A percentile compares a stretch with the other conserved stretches of the same genome.
phyloP scores from a whole-genome alignment of 2,888 invertebrate genomes.

The Aporophyla lueneburgensis region DNA sequence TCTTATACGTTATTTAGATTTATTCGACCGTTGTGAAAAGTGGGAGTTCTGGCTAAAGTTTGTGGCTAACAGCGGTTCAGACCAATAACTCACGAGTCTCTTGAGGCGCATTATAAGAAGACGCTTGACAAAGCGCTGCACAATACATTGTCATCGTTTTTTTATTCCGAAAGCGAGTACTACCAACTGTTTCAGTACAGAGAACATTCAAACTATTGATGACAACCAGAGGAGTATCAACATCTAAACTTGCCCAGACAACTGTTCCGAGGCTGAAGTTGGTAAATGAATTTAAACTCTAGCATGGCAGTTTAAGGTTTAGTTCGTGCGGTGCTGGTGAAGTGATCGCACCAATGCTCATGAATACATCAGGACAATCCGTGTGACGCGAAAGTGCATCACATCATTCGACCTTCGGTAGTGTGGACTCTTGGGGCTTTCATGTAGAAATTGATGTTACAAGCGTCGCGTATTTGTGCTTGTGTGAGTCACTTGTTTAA shows the following conservation, averaged over 20 bases:
- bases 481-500: not conserved
- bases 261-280: constrained; percentile 32
- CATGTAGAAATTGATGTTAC: constrained; percentile 41
- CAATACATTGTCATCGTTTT: constrained; percentile 46
- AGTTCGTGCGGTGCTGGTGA: constrained; percentile 47
- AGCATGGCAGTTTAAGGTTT: constrained; percentile 58
- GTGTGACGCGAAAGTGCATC: constrained; percentile 71
- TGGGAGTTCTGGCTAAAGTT: constrained; percentile 48
- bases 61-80: constrained; percentile 41
- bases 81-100: constrained; percentile 52
- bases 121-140: constrained; percentile 50
- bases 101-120: constrained; percentile 51
- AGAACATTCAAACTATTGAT: constrained; percentile 66
- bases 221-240: constrained; percentile 66
- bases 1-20: constrained; percentile 55
- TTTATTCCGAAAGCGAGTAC: constrained; percentile 37
- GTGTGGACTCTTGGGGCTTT: constrained; percentile 56
- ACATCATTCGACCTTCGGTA: constrained; percentile 67
- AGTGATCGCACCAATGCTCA: constrained; percentile 63
- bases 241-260: constrained; percentile 64
- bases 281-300: constrained; percentile 63
- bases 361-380: constrained; percentile 71
- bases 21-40: constrained; percentile 53
- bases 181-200: constrained; percentile 16
- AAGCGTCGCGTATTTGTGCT: constrained; percentile 3